Evolutionary conservation across 2,113 vertebrate genomes (phyloP), one percentile per base, ranked within the genome.

Genomic region (Barbus barbus): DNA sequence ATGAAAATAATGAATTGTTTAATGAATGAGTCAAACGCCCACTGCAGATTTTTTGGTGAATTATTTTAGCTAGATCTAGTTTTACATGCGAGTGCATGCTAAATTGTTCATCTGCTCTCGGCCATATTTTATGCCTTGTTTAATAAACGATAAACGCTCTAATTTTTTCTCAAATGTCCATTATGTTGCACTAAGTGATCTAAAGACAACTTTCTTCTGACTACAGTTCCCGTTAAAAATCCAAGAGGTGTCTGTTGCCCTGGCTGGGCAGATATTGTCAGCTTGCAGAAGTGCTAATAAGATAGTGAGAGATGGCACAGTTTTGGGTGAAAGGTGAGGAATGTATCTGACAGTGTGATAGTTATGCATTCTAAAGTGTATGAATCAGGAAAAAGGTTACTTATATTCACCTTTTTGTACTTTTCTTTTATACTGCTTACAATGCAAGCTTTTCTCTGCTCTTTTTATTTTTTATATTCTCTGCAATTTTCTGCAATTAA

Each of bases 251-350:
- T 69, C 65, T 1, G 3, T 51, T 20, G 7, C 24, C 6, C 24
- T 51, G 14, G 18, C 82, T 65, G 56, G 36, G 71, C 16, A 61
- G 56, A 46, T 44, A 46, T 58, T 72, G 22, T n/a, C 24, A 44
- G 38, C 46, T 51, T 65, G 31, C 24, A 76, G 72, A 60, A 82
- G 81, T 46, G 60, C 72, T 76, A 61, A 78, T 83, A 75, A 48
- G 44, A 80, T 79, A 26, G 63, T 75, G 60, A 81, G 38, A 67
- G 24, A 76, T 83, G 44, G 69, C 58, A 26, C 26, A 46, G 71
- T 75, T n/a, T 67, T 36, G 24, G 83, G 71, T 58, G 13, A 58
- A 78, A 51, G 22, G 76, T 84, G 76, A 24, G 36, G 46, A 61
- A 75, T 53, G n/a, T 33, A 22, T 53, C 24, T 22, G 12, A 24